phyloP scores from a whole-genome alignment of 2,888 invertebrate species.

The Dicyrtomina minuta region DNA sequence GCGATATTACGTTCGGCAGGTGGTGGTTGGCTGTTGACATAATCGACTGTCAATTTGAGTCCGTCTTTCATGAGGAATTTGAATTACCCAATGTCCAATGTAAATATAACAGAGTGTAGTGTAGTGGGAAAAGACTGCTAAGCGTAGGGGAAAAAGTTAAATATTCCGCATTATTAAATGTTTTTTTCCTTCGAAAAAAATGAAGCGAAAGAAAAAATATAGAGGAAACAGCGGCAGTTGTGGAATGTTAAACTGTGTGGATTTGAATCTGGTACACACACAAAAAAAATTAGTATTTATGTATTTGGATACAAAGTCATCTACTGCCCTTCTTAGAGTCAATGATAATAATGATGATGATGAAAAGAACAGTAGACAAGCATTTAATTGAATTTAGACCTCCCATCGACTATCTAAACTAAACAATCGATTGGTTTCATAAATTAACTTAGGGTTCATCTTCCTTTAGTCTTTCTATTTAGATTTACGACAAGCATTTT shows the following conservation, averaged over 20 bases:
- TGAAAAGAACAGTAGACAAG: slow-evolving; percentile 36
- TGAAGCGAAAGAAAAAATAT: not conserved
- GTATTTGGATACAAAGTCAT: not conserved
- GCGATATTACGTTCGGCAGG: no score
- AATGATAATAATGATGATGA: slow-evolving; percentile 29
- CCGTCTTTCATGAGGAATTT: no score
- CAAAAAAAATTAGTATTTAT: no score
- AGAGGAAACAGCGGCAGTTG: slow-evolving; percentile 22
- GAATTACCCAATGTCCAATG: no score
- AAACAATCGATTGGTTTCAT: slow-evolving; percentile 35
- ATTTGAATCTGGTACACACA: no score
- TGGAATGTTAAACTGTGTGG: slow-evolving; percentile 12
- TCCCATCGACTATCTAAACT: slow-evolving; percentile 34
- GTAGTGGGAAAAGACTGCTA: no score
- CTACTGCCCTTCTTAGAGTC: slow-evolving; percentile 2
- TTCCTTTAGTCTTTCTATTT: not conserved
- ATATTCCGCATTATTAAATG: no score
- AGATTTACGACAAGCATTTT: no score
- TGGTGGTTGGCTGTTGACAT: no score
- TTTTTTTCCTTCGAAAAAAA: not conserved
- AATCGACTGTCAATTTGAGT: no score
- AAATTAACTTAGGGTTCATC: slow-evolving; percentile 32
- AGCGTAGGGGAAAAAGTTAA: not conserved
- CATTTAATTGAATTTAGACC: slow-evolving; percentile 40
- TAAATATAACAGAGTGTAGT: no score